Evolutionary conservation across 2,888 invertebrate species (phyloP), one percentile per base, ranked within the genome.

Genomic region (Catocala sponsa): DNA sequence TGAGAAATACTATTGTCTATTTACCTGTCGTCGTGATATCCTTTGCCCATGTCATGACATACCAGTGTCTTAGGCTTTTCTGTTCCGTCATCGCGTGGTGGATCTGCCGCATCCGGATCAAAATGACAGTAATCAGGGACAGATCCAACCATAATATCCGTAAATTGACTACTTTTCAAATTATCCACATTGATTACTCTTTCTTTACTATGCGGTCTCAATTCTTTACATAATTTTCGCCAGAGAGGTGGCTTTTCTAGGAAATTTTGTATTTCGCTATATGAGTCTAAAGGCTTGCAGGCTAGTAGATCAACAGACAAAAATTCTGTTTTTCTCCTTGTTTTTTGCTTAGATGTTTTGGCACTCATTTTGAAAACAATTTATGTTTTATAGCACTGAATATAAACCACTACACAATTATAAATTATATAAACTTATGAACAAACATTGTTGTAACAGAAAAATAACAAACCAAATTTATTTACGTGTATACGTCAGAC

Each of bases 41-140:
- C 99, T 72, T 99, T 99, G 88, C 97, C 97, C 97, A 99, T 97
- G 88, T 99, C 99, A 91, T 99, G 99, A 83, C 99, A 99, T 32
- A 99, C 95, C 56, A 99, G 90, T 1, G 98, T 97, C 87, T 96
- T 97, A 0, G 97, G 97, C 54, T 95, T 88, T 41, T 83, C 88
- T 13, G 51, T 51, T 9, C 50, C n/a, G 51, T 92, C 87, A 66
- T 94, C 72, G 70, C 95, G 91, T 59, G 65, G 61, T n/a, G 84
- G 79, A 15, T 86, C 79, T 52, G 81, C 84, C 55, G 60, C 44
- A 49, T 89, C 87, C 65, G 89, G 85, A 54, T 82, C 76, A 65
- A 86, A 88, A 75, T 95, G 94, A 82, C 94, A 94, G 75, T 89
- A 91, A 43, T 79, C 35, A 9, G 7, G 0, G 9, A 38, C 35